Evolutionary conservation across 2,113 vertebrate species (phyloP).

Genomic region (Todiramphus chloris): DNA sequence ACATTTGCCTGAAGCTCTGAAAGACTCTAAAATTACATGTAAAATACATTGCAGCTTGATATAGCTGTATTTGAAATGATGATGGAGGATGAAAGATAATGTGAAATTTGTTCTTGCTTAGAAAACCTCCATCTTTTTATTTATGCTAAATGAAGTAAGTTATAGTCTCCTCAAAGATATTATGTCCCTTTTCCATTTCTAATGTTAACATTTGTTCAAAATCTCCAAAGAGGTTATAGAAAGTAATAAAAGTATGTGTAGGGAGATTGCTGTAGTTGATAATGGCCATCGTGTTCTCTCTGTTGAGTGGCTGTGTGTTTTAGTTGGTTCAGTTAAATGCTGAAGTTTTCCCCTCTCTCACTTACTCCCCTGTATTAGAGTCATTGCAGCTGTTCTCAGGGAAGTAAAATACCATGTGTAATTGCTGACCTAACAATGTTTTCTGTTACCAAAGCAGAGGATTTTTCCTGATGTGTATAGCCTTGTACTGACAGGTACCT

Average conservation of each 20-base stretch:
- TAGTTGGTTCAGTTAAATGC: neutral
- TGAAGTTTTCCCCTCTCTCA: neutral
- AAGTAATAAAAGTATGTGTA: neutral
- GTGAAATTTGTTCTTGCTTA: neutral
- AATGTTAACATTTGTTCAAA: neutral
- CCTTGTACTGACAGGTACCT: neutral
- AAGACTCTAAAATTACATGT: neutral
- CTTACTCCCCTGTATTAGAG: neutral
- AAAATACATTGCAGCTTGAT: neutral
- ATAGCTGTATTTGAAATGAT: neutral
- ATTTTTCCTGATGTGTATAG: neutral
- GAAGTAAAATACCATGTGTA: neutral
- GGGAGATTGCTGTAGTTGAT: neutral
- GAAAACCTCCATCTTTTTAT: neutral
- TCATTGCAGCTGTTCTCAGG: neutral
- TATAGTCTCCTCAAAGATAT: neutral
- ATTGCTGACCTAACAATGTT: neutral
- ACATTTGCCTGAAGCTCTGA: neutral
- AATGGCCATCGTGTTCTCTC: neutral
- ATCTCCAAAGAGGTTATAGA: neutral
- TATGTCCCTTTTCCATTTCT: neutral
- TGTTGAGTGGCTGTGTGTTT: neutral
- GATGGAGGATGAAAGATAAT: neutral
- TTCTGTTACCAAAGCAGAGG: constrained; percentile 14
- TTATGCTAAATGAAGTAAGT: neutral